A percentile compares a stretch with the other conserved stretches of the same genome.
phyloP scores from a whole-genome alignment of 2,113 vertebrate genomes.

The Coregonus clupeaformis region DNA sequence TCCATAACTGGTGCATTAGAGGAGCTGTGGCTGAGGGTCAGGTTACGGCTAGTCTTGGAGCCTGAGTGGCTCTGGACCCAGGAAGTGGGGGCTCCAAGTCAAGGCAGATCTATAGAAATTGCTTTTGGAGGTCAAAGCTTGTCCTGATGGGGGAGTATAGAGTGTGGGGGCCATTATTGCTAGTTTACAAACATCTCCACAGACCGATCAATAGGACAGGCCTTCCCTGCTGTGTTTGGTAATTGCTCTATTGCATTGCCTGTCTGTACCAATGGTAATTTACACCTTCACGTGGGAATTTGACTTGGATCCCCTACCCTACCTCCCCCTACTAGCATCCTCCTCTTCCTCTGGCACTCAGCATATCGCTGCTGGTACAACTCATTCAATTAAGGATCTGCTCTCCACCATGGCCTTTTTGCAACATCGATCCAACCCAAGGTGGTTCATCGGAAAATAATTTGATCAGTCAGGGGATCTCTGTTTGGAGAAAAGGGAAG shows the following conservation, averaged over 20 bases:
- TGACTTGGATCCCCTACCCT: slow-evolving; percentile 20
- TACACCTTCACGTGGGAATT: slow-evolving; percentile 59
- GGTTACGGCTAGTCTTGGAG: slow-evolving; percentile 57
- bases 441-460: slow-evolving; percentile 17
- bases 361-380: slow-evolving; percentile 47
- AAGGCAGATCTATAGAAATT: slow-evolving; percentile 69
- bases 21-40: slow-evolving; percentile 40
- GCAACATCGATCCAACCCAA: slow-evolving; percentile 38
- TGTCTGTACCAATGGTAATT: slow-evolving; percentile 65
- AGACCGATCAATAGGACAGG: slow-evolving; percentile 60
- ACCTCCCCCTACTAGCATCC: slow-evolving; percentile 12
- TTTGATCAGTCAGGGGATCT: neutral
- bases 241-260: slow-evolving; percentile 59
- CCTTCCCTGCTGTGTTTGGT: slow-evolving; percentile 42
- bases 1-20: slow-evolving; percentile 77
- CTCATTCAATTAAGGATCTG: slow-evolving; percentile 52
- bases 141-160: slow-evolving; percentile 32
- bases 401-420: slow-evolving; percentile 28
- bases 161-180: slow-evolving; percentile 64
- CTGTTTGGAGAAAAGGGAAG: neutral
- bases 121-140: slow-evolving; percentile 52
- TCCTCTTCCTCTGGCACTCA: slow-evolving; percentile 34
- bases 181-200: slow-evolving; percentile 76
- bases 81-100: slow-evolving; percentile 47
- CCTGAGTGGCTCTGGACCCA: slow-evolving; percentile 35